Evolutionary conservation across 2,797 vertebrate genomes (phyloP), one percentile per base, ranked within the genome.

Genomic region (Melanotaenia trifasciata): DNA sequence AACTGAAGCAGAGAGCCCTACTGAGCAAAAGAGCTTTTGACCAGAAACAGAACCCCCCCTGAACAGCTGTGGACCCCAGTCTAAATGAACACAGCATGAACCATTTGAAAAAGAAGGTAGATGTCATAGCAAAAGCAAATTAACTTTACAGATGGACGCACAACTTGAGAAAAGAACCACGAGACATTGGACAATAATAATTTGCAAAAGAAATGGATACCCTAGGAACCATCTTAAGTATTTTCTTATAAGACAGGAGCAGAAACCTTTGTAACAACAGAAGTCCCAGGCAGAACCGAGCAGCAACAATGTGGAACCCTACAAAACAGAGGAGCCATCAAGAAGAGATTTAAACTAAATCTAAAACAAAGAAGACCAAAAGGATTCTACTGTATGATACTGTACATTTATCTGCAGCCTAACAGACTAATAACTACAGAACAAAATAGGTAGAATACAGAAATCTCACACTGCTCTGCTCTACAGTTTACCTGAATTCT

Each of bases 401-500:
- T 38, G 45, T 33, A 45, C 11, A 18, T 24, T 26, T 12, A 58
- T 54, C 58, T 72, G 32, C 50, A 57, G 7, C 66, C 64, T 64
- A 51, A 63, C 35, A 53, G 20, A 50, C 69, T 54, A 45, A 51
- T 12, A 67, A 72, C 68, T 58, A 71, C 30, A 54, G 30, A 45
- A 33, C 51, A 92, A 86, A 92, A 93, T 88, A 87, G 84, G 91
- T 87, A 86, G 85, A 85, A 62, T 78, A 89, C 64, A 89, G 93
- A 74, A 1, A 16, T 67, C 38, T 86, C 90, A 85, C 89, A 90
- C 93, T 88, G 92, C 83, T 95, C 94, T 94, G 33, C 1, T 63
- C 73, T 70, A 83, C 93, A 93, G 91, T 95, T 96, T 98, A 99
- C 98, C 97, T 99, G 97, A 90, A 98, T 95, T 94, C 98, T 96